Evolutionary conservation across 1,140 invertebrate genomes (phyloP).

Genomic region (Drosophila cardini): DNA sequence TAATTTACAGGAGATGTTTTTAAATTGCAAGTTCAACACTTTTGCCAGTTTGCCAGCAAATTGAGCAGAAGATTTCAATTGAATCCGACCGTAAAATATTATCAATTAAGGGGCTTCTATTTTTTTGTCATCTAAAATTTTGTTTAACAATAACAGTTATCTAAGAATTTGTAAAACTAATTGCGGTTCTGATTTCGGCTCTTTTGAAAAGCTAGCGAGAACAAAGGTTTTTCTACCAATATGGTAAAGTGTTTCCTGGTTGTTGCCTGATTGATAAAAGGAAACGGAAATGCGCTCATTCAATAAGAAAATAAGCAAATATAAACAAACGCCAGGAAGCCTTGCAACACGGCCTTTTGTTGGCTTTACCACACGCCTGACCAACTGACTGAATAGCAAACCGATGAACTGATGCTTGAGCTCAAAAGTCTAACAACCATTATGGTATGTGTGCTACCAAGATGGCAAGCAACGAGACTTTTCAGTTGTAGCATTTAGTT

Average conservation of each 20-base stretch:
- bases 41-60: conserved; percentile 44
- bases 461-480: conserved; percentile 8
- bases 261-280: conserved; percentile 11
- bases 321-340: conserved; percentile 38
- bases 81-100: not conserved
- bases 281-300: conserved; percentile 39
- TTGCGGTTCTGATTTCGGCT: not conserved
- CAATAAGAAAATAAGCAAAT: conserved; percentile 35
- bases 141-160: not conserved
- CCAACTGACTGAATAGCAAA: not conserved
- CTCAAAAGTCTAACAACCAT: conserved; percentile 20
- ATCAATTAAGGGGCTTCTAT: not conserved
- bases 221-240: not conserved
- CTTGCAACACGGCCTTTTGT: conserved; percentile 2
- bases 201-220: not conserved
- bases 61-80: conserved; percentile 60
- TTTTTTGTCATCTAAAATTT: not conserved
- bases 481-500: not conserved
- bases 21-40: conserved; percentile 17
- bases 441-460: conserved; percentile 7
- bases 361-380: conserved; percentile 1
- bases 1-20: conserved; percentile 63
- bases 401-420: conserved; percentile 1
- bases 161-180: conserved; percentile 6
- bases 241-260: conserved; percentile 14